A percentile compares a stretch with the other conserved stretches of the same genome.
phyloP scores from a whole-genome alignment of 92 coral and sea anemone genomes.

The Palythoa heliodiscus region DNA sequence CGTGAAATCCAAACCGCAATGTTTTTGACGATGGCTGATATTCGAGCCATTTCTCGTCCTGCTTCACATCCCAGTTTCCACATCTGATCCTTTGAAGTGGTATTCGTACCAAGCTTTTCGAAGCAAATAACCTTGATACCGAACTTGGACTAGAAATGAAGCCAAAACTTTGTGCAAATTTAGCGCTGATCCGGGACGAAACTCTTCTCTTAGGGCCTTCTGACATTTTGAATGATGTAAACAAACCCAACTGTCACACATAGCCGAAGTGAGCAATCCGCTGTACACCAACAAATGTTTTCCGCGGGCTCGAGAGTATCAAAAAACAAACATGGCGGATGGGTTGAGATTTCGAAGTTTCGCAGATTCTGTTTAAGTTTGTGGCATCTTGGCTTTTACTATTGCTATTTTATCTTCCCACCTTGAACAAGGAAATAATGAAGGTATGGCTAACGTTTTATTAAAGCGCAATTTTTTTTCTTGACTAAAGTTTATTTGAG shows the following conservation, averaged over 20 bases:
- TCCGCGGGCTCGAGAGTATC: conserved; percentile 29
- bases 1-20: conserved; percentile 63
- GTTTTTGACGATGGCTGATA: conserved; percentile 67
- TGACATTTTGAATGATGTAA: conserved; percentile 70
- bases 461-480: background rate
- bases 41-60: conserved; percentile 83
- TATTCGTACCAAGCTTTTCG: conserved; percentile 53
- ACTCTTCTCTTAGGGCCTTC: conserved; percentile 47
- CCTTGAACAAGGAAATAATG: background rate
- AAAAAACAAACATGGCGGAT: conserved; percentile 39
- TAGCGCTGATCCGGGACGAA: conserved; percentile 23
- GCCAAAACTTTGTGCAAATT: conserved; percentile 22
- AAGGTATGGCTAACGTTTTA: conserved; percentile 11
- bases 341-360: background rate
- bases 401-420: background rate
- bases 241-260: conserved; percentile 47
- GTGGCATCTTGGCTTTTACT: background rate
- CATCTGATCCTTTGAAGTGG: conserved; percentile 85
- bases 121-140: conserved; percentile 39
- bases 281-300: conserved; percentile 1
- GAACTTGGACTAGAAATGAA: conserved; percentile 46
- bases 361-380: conserved; percentile 21
- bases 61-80: conserved; percentile 70
- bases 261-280: conserved; percentile 36
- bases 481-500: background rate